Evolutionary conservation across 2,797 vertebrate genomes (phyloP).

Genomic region (Ispidina picta): DNA sequence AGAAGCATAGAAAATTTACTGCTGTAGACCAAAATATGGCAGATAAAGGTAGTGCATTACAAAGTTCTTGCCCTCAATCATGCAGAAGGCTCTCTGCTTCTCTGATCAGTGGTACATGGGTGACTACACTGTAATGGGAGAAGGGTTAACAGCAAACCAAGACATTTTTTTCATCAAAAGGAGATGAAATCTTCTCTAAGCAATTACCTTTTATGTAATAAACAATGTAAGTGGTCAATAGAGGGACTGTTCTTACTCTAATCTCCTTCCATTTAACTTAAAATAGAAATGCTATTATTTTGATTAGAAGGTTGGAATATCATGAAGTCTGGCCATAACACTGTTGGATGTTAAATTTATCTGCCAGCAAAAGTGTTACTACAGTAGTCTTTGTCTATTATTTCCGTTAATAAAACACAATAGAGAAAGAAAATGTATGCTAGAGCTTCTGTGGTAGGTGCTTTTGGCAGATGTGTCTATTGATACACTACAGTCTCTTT

Average conservation of each 20-base stretch:
- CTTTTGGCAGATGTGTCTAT: neutral
- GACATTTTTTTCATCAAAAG: constrained; percentile 22
- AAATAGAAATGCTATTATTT: neutral
- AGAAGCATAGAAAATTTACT: constrained; percentile 37
- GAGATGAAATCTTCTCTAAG: constrained; percentile 1
- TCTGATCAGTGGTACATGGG: neutral
- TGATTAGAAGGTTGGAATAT: neutral
- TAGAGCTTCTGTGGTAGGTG: neutral
- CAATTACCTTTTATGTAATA: constrained; percentile 51
- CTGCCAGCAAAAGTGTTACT: neutral
- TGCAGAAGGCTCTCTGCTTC: constrained; percentile 25
- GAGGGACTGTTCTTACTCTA: constrained; percentile 6
- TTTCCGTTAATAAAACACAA: neutral
- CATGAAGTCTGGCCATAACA: neutral
- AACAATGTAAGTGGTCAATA: constrained; percentile 43
- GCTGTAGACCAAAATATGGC: constrained; percentile 42
- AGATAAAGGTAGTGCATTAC: constrained; percentile 56
- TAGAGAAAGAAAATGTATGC: neutral
- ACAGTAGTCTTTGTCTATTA: neutral
- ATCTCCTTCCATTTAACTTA: constrained; percentile 15
- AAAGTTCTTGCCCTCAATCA: constrained; percentile 62
- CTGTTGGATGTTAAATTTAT: neutral
- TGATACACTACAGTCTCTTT: neutral
- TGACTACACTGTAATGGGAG: constrained; percentile 20
- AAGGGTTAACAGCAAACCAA: constrained; percentile 38